These are phyloP conservation scores for Silurus meridionalis DNA, from an alignment of 2,113 vertebrate species.

Conservation along the genomic window DNA sequence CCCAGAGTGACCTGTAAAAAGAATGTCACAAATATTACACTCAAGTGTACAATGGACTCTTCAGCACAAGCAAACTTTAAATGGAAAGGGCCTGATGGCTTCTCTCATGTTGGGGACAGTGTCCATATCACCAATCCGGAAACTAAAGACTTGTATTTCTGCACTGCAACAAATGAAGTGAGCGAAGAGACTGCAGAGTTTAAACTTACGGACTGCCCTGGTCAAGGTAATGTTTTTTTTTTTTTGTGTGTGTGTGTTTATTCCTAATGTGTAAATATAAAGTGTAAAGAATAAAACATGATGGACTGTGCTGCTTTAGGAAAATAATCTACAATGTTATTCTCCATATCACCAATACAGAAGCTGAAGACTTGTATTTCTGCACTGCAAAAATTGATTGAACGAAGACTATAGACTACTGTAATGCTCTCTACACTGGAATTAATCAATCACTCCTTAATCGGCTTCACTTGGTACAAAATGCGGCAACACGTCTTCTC, in stretches of 20 bases:
- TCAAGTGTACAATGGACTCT: not conserved
- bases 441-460: no score
- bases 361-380: no score
- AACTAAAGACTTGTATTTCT: not conserved
- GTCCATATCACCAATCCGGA: not conserved
- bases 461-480: no score
- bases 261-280: no score
- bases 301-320: no score
- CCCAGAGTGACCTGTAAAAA: not conserved
- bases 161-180: conserved; percentile 26
- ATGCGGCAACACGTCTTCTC: no score
- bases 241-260: not conserved
- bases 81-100: not conserved
- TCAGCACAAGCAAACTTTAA: not conserved
- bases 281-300: no score
- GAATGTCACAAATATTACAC: not conserved
- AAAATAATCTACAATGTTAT: no score
- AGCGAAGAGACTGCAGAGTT: not conserved
- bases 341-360: no score
- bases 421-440: no score
- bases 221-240: not conserved
- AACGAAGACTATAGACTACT: no score
- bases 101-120: not conserved
- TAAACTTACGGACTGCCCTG: fast-evolving
- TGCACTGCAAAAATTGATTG: no score